These are phyloP conservation scores for Drosophila histrio DNA, from an alignment of 2,888 invertebrate genomes.

Conservation along the genomic window DNA sequence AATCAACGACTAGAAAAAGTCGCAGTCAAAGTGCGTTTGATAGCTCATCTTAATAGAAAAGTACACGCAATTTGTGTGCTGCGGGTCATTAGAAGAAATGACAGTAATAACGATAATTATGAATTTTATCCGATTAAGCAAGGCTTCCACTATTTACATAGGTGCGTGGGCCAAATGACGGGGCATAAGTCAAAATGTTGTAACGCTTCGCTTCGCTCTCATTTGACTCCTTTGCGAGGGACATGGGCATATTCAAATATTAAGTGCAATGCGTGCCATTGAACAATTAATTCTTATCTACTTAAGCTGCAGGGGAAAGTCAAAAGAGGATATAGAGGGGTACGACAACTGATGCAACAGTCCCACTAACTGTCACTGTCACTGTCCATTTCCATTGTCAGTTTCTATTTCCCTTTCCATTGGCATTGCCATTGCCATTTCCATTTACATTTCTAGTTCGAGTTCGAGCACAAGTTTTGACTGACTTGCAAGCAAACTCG, in stretches of 20 bases:
- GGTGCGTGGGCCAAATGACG: slow-evolving; percentile 51
- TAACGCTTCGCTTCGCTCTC: slow-evolving; percentile 28
- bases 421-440: slow-evolving; percentile 4
- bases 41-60: slow-evolving; percentile 82
- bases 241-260: slow-evolving; percentile 61
- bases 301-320: slow-evolving; percentile 51
- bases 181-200: slow-evolving; percentile 59
- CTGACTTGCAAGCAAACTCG: slow-evolving; percentile 31
- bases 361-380: slow-evolving; percentile 33
- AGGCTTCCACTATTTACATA: slow-evolving; percentile 1
- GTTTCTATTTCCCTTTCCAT: slow-evolving; percentile 13
- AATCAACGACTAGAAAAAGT: slow-evolving; percentile 47
- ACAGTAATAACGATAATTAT: slow-evolving; percentile 84
- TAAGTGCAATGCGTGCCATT: slow-evolving; percentile 81
- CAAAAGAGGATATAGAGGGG: neutral
- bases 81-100: slow-evolving; percentile 78
- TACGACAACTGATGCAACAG: slow-evolving; percentile 70
- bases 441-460: slow-evolving; percentile 36
- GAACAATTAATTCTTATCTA: slow-evolving; percentile 83
- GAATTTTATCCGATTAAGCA: slow-evolving; percentile 84
- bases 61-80: slow-evolving; percentile 77
- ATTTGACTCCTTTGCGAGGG: neutral
- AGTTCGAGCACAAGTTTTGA: slow-evolving; percentile 39
- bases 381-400: slow-evolving; percentile 14
- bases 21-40: slow-evolving; percentile 77